Evolutionary conservation across 1,140 invertebrate genomes (phyloP).

Genomic region (Drosophila tristis): DNA sequence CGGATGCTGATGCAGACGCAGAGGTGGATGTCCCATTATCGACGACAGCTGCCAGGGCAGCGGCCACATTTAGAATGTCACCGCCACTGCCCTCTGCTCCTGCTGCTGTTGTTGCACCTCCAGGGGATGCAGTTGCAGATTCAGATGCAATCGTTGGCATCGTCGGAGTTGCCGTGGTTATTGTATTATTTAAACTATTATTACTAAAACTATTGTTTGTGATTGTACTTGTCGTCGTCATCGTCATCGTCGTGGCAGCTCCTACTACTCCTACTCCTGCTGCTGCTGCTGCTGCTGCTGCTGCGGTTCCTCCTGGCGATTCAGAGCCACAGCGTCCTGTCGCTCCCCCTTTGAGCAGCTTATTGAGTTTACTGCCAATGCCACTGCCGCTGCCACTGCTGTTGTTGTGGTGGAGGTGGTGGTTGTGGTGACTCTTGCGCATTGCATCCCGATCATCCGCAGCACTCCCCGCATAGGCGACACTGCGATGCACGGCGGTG

Average conservation of each 20-base stretch:
- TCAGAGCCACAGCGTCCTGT: slow-evolving; percentile 68
- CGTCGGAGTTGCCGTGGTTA: slow-evolving; percentile 75
- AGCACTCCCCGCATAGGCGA: slow-evolving; percentile 85
- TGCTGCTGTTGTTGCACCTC: slow-evolving; percentile 20
- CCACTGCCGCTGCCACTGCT: slow-evolving; percentile 65
- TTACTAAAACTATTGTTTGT: slow-evolving; percentile 84
- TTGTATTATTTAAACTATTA: slow-evolving; percentile 83
- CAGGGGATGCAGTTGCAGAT: background rate
- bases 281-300: slow-evolving; percentile 10
- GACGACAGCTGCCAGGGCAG: slow-evolving; percentile 84
- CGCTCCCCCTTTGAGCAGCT: slow-evolving; percentile 76
- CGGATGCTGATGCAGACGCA: slow-evolving; percentile 28
- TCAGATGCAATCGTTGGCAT: slow-evolving; percentile 69
- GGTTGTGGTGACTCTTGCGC: slow-evolving; percentile 72
- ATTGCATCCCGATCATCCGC: slow-evolving; percentile 84
- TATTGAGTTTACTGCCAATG: slow-evolving; percentile 84
- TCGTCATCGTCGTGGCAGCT: slow-evolving; percentile 8
- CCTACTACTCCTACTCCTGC: background rate
- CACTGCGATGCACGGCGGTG: slow-evolving; percentile 85
- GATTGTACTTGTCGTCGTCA: slow-evolving; percentile 84
- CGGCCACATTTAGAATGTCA: slow-evolving; percentile 83
- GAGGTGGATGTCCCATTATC: slow-evolving; percentile 51
- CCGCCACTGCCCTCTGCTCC: slow-evolving; percentile 34
- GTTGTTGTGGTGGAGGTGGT: too few relatives aligned
- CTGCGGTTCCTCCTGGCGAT: slow-evolving; percentile 59